Percentiles rank a stretch among this genome's conserved stretches.
phyloP scores from a whole-genome alignment of 2,888 invertebrate genomes.

The Noctua pronuba region DNA sequence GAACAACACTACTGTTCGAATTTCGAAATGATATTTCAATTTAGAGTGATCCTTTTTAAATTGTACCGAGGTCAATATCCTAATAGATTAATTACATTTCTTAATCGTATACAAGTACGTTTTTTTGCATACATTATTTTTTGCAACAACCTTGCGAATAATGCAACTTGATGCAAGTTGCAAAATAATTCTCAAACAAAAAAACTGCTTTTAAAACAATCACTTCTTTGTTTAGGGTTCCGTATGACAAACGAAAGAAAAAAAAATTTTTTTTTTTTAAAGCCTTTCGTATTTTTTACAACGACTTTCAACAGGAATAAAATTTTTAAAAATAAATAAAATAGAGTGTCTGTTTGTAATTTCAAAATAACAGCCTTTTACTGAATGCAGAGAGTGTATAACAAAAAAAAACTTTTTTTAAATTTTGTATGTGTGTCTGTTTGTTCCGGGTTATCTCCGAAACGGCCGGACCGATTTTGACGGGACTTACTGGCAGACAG shows the following conservation, averaged over 20 bases:
- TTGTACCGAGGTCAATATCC: slow-evolving; percentile 11
- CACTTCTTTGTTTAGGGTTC: slow-evolving; percentile 20
- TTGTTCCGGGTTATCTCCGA: too few species aligned
- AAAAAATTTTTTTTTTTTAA: too few species aligned
- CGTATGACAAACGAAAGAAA: background rate
- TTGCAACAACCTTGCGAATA: slow-evolving; percentile 21
- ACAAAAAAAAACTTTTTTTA: too few species aligned
- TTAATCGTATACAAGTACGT: background rate
- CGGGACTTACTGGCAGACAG: too few species aligned
- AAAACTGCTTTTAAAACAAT: slow-evolving; percentile 24
- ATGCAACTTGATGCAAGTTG: slow-evolving; percentile 34
- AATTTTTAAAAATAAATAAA: too few species aligned
- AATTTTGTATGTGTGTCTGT: too few species aligned
- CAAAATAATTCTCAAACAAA: slow-evolving; percentile 10
- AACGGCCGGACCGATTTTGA: too few species aligned
- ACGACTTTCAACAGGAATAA: too few species aligned
- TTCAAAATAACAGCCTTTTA: too few species aligned
- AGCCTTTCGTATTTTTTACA: too few species aligned
- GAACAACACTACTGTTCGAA: background rate
- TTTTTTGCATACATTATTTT: background rate
- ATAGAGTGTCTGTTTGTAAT: too few species aligned
- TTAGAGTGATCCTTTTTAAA: background rate
- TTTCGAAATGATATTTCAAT: slow-evolving; percentile 5
- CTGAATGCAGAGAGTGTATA: too few species aligned
- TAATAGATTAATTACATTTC: slow-evolving; percentile 20